These are phyloP conservation scores for Silurus aristotelis DNA, from an alignment of 2,797 vertebrate genomes.

Conservation along the genomic window DNA sequence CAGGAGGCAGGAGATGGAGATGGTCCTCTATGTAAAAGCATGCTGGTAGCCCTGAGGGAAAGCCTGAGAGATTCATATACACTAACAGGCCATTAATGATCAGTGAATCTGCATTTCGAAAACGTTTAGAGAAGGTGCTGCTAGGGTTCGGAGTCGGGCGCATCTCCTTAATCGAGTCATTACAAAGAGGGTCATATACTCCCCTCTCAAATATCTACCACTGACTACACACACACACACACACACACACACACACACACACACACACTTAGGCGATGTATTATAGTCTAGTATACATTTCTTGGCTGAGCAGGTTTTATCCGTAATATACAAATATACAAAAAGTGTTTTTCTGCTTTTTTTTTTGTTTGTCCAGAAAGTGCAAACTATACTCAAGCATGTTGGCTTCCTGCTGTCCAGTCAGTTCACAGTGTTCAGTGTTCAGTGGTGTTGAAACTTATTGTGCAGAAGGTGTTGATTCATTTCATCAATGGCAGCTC, in stretches of 20 bases:
- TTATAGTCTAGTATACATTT: not conserved
- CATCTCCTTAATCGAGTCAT: not conserved
- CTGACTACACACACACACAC: not conserved
- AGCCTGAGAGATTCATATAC: not conserved
- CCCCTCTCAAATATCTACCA: not conserved
- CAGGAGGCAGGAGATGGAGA: conserved; percentile 31
- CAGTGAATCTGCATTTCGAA: conserved; percentile 3
- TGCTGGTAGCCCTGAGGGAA: conserved; percentile 25
- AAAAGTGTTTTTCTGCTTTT: not conserved
- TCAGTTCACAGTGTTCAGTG: not conserved
- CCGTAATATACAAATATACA: not conserved
- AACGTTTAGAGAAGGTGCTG: not conserved
- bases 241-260: too few relatives aligned
- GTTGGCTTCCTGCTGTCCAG: not conserved
- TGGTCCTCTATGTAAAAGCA: conserved; percentile 23
- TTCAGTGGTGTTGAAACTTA: not conserved
- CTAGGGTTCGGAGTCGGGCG: not conserved
- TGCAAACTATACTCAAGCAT: not conserved
- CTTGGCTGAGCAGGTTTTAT: not conserved
- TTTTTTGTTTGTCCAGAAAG: not conserved
- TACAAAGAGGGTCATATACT: not conserved
- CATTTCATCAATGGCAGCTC: not conserved
- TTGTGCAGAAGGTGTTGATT: not conserved
- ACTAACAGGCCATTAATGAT: not conserved
- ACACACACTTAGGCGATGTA: not conserved